Evolutionary conservation across 2,888 invertebrate genomes (phyloP), one percentile per base, ranked within the genome.

Genomic region (Xestia ashworthii): DNA sequence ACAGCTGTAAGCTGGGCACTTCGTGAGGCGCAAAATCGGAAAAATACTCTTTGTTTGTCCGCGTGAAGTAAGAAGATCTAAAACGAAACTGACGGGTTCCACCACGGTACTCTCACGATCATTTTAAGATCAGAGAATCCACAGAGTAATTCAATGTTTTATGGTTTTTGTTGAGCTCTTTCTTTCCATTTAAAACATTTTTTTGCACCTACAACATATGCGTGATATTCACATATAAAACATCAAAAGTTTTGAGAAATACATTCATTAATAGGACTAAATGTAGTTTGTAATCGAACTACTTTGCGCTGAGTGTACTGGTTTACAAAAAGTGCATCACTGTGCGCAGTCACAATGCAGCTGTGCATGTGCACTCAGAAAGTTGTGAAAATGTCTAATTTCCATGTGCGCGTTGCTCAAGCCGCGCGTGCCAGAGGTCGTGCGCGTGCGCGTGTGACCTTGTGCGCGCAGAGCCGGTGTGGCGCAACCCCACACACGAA

Each of bases 321-420:
- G 25, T 16, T 11, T 22, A 41, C 5, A 41, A 48, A 38, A 22
- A 1, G 46, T 16, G 22, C 32, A 6, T 14, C 38, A 14, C 58
- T 19, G 19, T 62, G 62, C 19, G 32, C 32, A 32, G 25, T n/a
- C 25, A 58, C 25, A 32, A 16, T 32, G 25, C 32, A 32, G 32
- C 12, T 41, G 41, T 22, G 68, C 38, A 46, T 25, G 70, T 64
- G 53, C 71, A 71, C 2, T n/a, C n/a, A 65, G 46, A n/a, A 46
- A 71, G 5, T 70, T 73, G 60, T 50, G 46, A 48, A 74, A 74
- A 80, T 55, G 19, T 25, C 44, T 74, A 65, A 78, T 38, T 69
- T 48, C 64, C 48, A 82, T 60, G 64, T 60, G 67, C 67, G 76
- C 48, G 70, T 82, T 82, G 82, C 83, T 46, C 75, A 80, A 82